Evolutionary conservation across 2,888 invertebrate genomes (phyloP).

Genomic region (Hipparchia sbordonii): DNA sequence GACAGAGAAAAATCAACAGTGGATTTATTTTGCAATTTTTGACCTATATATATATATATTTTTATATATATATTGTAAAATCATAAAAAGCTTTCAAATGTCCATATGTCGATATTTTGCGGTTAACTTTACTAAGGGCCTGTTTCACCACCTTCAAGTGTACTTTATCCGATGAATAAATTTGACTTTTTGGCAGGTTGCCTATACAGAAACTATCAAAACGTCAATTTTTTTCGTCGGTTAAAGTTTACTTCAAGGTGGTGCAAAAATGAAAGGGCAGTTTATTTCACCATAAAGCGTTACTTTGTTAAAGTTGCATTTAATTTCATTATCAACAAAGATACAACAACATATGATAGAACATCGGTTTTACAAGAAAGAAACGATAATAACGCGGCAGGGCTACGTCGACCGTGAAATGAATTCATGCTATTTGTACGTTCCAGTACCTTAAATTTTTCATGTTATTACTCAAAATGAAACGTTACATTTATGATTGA

Average conservation of each 20-base stretch:
- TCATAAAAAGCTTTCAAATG: too few species aligned
- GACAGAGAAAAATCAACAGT: too few species aligned
- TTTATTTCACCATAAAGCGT: neutral
- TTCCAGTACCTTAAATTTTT: slow-evolving; percentile 47
- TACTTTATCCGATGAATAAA: too few species aligned
- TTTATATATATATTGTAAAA: too few species aligned
- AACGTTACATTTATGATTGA: slow-evolving; percentile 39
- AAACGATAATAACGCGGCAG: slow-evolving; percentile 59
- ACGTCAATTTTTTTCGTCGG: too few species aligned
- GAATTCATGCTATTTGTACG: slow-evolving; percentile 51
- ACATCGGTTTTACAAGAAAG: slow-evolving; percentile 36
- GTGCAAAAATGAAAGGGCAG: neutral
- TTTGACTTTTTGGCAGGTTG: too few species aligned
- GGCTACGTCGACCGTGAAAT: slow-evolving; percentile 64
- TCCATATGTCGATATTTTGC: neutral
- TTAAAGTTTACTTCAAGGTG: too few species aligned
- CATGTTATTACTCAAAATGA: slow-evolving; percentile 43
- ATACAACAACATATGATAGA: slow-evolving; percentile 26
- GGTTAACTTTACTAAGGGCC: neutral
- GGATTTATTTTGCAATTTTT: too few species aligned
- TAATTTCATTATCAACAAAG: slow-evolving; percentile 12
- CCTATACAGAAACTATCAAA: too few species aligned
- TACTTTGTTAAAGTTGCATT: neutral
- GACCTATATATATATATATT: too few species aligned
- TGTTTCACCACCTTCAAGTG: too few species aligned